Conservation (phyloP, 1,140 invertebrate species). For the Cheumatopsyche charites region DNA sequence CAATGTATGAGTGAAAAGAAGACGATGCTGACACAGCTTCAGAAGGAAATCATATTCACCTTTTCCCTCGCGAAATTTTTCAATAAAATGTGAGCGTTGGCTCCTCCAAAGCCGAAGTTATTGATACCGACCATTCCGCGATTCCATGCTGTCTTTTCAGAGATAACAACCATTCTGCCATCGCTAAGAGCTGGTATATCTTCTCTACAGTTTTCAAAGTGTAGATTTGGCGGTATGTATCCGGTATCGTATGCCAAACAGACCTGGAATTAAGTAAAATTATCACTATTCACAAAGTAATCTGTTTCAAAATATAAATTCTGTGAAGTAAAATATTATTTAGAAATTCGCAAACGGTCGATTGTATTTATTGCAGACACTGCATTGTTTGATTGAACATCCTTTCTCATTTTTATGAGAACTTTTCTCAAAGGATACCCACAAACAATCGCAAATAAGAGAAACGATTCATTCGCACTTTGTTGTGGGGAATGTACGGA, state of each 20-base stretch:
- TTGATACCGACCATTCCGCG: slow-evolving; percentile 74
- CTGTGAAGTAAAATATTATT: not conserved
- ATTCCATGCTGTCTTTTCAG: slow-evolving; percentile 67
- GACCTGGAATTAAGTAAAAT: slow-evolving; percentile 50
- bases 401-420: slow-evolving; percentile 15
- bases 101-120: slow-evolving; percentile 85
- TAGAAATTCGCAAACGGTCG: not conserved
- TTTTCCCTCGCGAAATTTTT: slow-evolving; percentile 64
- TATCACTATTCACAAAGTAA: not conserved
- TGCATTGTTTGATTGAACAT: slow-evolving; percentile 11
- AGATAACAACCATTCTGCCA: slow-evolving; percentile 73
- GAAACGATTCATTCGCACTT: not conserved
- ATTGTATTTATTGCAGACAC: not conserved
- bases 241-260: slow-evolving; percentile 75
- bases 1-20: not conserved
- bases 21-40: no score
- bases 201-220: slow-evolving; percentile 74
- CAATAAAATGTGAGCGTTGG: slow-evolving; percentile 79
- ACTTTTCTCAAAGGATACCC: not conserved
- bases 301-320: not conserved
- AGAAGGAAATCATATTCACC: no score
- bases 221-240: slow-evolving; percentile 79
- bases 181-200: slow-evolving; percentile 75
- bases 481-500: not conserved
- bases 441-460: not conserved